phyloP scores from a whole-genome alignment of 2,888 invertebrate species.

The Ypsolopha scabrella region DNA sequence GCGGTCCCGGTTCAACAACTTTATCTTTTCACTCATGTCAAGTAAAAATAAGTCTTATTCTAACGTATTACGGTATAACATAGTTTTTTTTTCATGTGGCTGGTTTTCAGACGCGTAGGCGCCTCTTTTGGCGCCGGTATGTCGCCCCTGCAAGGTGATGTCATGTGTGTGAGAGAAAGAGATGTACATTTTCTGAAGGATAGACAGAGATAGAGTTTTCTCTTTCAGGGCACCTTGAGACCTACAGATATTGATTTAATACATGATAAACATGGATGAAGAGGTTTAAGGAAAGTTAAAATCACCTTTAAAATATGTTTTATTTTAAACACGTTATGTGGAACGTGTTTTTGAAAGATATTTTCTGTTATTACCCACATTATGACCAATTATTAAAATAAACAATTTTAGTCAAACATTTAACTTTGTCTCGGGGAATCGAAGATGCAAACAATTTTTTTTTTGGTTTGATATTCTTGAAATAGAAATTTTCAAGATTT shows the following conservation, averaged over 20 bases:
- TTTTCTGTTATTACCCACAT: too few species aligned
- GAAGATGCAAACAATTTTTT: too few species aligned
- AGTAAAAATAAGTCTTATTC: conserved; percentile 13
- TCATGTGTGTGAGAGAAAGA: conserved; percentile 8
- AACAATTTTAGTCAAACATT: too few species aligned
- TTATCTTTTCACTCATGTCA: neutral
- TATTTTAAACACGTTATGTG: neutral
- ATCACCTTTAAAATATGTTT: neutral
- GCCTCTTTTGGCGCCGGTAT: conserved; percentile 18
- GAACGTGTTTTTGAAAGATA: too few species aligned
- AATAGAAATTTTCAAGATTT: too few species aligned
- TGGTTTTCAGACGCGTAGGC: conserved; percentile 27
- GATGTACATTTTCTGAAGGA: conserved; percentile 12
- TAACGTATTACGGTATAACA: conserved; percentile 5
- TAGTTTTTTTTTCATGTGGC: too few species aligned
- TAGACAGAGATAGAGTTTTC: neutral
- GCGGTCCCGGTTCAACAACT: conserved; percentile 15
- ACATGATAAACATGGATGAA: too few species aligned
- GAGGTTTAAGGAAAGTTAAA: neutral
- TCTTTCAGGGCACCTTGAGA: too few species aligned
- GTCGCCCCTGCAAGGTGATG: conserved; percentile 12
- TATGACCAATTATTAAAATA: too few species aligned
- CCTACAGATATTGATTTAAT: too few species aligned
- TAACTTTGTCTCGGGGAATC: too few species aligned
- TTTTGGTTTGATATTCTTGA: too few species aligned